Base-by-base conservation (phyloP, 2,113 vertebrate species). In the Tragelaphus strepsiceros region DNA sequence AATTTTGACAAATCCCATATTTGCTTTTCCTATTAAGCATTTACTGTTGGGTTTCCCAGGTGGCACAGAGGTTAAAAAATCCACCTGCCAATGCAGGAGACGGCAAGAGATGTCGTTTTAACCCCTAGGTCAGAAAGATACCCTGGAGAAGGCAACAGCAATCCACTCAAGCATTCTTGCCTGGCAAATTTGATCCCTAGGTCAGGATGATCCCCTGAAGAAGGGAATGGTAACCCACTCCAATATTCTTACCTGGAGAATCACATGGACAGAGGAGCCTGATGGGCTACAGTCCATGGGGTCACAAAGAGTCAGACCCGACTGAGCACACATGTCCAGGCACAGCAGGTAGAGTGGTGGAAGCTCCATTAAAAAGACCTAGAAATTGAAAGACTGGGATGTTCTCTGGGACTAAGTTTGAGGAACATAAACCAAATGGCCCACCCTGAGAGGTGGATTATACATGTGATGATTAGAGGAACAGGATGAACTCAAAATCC, bases 1-100 rank as follows among this genome's bases (percentile, higher is more conserved):
- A 43, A 82, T 90, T 87, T 96, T 88, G 77, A 92, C 16, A 67
- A 91, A 87, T 26, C 84, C 78, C n/a, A 10, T 80, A 30, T 87
- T 88, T 80, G 51, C 43, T 82, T 96, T 94, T 96, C 59, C 54
- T 92, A 81, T 83, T 82, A 71, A 88, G 82, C 35, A 67, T 91
- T 83, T 62, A 83, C 54, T 96, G 77, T 64, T 93, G 19, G 35
- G 67, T 74, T 74, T 74, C 19, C 67, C n/a, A 74, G n/a, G 35
- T 74, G 67, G 67, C 19, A 39, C 35, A 74, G 35, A 13, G 32
- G n/a, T 74, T 74, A 13, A 74, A 71, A 39, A 39, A 39, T 74
- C 67, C 67, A 74, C n/a, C 35, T 39, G 67, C 35, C 67, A 74
- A 74, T 39, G 67, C 67, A 74, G 67, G n/a, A 22, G 35, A 24